phyloP scores from a whole-genome alignment of 2,113 vertebrate species.

The Oncorhynchus mykiss region DNA sequence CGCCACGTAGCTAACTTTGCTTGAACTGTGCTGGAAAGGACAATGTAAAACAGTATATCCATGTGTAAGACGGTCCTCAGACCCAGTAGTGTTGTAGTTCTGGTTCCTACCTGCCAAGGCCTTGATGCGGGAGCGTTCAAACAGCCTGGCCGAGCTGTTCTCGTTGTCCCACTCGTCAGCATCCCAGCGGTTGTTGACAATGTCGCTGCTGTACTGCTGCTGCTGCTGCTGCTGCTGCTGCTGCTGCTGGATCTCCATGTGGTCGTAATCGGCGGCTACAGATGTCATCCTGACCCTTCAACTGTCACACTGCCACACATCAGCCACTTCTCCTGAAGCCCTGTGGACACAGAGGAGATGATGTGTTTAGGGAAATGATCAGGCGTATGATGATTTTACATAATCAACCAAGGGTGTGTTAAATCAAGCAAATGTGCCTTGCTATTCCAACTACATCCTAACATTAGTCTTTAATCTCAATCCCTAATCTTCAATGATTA shows the following conservation, averaged over 20 bases:
- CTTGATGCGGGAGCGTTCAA: slow-evolving; percentile 96
- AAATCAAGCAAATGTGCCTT: background rate
- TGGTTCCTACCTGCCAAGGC: slow-evolving; percentile 86
- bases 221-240: slow-evolving; percentile 66
- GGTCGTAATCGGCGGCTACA: slow-evolving; percentile 90
- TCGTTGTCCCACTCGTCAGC: slow-evolving; percentile 97
- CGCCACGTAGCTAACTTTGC: no score
- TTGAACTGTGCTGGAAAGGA: no score
- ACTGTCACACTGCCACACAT: slow-evolving; percentile 81
- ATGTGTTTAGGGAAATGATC: no score
- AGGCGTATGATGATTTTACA: background rate
- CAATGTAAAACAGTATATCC: background rate
- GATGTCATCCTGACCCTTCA: slow-evolving; percentile 85
- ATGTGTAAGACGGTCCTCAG: background rate
- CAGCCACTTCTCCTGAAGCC: slow-evolving; percentile 73
- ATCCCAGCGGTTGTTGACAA: slow-evolving; percentile 98
- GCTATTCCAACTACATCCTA: no score
- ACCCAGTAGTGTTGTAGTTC: slow-evolving; percentile 16
- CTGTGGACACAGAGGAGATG: slow-evolving; percentile 39
- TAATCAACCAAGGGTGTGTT: background rate
- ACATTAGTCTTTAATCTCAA: no score
- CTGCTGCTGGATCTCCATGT: slow-evolving; percentile 91
- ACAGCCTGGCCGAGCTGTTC: slow-evolving; percentile 94
- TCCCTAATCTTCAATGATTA: no score
- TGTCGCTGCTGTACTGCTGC: slow-evolving; percentile 87